Conservation (phyloP, 2,113 vertebrate species). For the Ptilonorhynchus violaceus region DNA sequence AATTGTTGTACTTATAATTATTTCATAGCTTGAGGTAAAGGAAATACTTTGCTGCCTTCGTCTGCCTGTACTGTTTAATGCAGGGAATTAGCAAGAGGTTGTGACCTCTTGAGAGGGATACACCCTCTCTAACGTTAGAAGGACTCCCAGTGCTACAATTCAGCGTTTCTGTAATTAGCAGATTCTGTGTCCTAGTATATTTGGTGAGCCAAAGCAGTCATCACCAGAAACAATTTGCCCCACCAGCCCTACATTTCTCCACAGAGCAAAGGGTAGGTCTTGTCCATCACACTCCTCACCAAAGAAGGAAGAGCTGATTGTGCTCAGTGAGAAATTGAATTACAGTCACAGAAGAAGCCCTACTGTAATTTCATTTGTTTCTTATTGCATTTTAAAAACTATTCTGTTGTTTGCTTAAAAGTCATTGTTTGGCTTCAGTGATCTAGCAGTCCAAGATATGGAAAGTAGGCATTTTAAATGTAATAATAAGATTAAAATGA, state of each 20-base stretch:
- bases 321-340: not conserved
- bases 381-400: not conserved
- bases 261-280: not conserved
- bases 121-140: not conserved
- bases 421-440: not conserved
- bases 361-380: not conserved
- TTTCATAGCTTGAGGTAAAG: not conserved
- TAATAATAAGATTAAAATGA: not conserved
- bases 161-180: not conserved
- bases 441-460: not conserved
- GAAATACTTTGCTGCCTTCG: not conserved
- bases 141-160: not conserved
- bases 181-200: not conserved
- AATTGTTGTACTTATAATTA: not conserved
- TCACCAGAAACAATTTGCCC: not conserved
- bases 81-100: not conserved
- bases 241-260: not conserved
- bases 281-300: rapidly evolving
- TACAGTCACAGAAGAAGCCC: not conserved
- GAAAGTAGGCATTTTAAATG: not conserved
- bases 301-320: not conserved
- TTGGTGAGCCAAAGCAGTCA: not conserved
- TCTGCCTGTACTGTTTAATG: not conserved
- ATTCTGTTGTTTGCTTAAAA: not conserved
- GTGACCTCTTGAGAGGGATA: too few relatives aligned